Conservation (phyloP, 2,888 invertebrate species). For the Eremobia ochroleuca region DNA sequence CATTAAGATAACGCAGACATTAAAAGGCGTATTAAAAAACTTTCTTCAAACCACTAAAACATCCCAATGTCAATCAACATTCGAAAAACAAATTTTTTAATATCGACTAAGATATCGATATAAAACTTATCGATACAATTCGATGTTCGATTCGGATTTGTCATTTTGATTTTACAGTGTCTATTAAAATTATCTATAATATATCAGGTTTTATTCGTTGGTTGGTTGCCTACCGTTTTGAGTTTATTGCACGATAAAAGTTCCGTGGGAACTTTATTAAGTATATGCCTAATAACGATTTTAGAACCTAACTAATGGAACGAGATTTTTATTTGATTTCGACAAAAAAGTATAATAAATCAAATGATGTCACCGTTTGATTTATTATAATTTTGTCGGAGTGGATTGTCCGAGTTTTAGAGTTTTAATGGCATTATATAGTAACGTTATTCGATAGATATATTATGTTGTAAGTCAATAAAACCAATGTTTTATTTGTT, state of each 20-base stretch:
- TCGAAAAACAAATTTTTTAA: conserved; percentile 67
- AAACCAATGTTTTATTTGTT: conserved; percentile 63
- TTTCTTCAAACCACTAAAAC: conserved; percentile 58
- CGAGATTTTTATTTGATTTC: conserved; percentile 61
- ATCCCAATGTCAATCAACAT: conserved; percentile 64
- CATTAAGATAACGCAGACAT: conserved; percentile 49
- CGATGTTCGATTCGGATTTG: conserved; percentile 70
- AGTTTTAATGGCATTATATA: conserved; percentile 51
- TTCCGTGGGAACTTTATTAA: conserved; percentile 73
- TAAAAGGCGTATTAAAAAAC: conserved; percentile 40
- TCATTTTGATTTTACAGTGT: conserved; percentile 80
- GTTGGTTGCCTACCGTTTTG: conserved; percentile 82
- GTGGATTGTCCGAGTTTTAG: conserved; percentile 45
- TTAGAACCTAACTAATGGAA: conserved; percentile 75
- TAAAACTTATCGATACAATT: conserved; percentile 72
- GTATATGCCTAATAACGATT: conserved; percentile 71
- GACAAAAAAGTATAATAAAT: conserved; percentile 63
- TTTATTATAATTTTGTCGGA: conserved; percentile 19
- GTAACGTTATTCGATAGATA: conserved; percentile 57
- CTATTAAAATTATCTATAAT: conserved; percentile 84
- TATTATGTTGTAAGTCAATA: conserved; percentile 60
- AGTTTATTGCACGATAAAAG: conserved; percentile 78
- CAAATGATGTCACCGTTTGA: conserved; percentile 56
- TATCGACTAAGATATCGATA: conserved; percentile 74
- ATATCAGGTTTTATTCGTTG: conserved; percentile 80